Conservation (phyloP, 2,888 invertebrate species). For the Arge pagana region DNA sequence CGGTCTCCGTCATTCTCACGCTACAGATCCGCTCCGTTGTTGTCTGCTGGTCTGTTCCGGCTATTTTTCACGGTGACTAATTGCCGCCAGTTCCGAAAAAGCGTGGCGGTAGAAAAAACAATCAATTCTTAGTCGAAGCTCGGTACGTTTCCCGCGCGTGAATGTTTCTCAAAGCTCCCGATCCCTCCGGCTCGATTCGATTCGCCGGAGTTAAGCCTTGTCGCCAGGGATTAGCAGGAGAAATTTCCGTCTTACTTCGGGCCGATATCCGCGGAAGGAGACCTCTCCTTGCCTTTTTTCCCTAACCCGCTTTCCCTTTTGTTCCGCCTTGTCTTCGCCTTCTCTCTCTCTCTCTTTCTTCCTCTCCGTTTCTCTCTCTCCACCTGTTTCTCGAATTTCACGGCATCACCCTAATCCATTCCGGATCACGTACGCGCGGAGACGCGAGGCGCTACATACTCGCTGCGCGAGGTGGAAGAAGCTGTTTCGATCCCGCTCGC, state of each 20-base stretch:
- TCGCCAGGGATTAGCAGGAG: constrained; percentile 15
- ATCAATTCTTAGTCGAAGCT: constrained; percentile 6
- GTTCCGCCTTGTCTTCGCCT: background rate
- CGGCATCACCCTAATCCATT: constrained; percentile 8
- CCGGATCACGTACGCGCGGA: constrained; percentile 3
- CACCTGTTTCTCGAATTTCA: constrained; percentile 5
- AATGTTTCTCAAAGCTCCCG: background rate
- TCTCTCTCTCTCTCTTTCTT: background rate
- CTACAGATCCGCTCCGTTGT: too few species aligned
- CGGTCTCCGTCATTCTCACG: too few species aligned
- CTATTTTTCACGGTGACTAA: too few species aligned
- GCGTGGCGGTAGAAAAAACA: too few species aligned
- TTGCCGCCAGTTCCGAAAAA: too few species aligned
- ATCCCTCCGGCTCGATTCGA: background rate
- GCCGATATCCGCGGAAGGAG: background rate
- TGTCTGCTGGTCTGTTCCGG: too few species aligned
- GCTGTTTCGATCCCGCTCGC: too few species aligned
- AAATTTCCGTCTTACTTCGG: background rate
- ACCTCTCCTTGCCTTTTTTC: background rate
- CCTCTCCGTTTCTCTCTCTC: background rate
- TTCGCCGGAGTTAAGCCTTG: constrained; percentile 11
- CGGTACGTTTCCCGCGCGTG: constrained; percentile 2
- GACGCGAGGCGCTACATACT: too few species aligned
- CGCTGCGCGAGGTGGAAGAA: too few species aligned
- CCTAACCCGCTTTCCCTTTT: background rate